Base-by-base conservation (phyloP, 1,140 invertebrate genomes). In the Cecropterus lyciades region DNA sequence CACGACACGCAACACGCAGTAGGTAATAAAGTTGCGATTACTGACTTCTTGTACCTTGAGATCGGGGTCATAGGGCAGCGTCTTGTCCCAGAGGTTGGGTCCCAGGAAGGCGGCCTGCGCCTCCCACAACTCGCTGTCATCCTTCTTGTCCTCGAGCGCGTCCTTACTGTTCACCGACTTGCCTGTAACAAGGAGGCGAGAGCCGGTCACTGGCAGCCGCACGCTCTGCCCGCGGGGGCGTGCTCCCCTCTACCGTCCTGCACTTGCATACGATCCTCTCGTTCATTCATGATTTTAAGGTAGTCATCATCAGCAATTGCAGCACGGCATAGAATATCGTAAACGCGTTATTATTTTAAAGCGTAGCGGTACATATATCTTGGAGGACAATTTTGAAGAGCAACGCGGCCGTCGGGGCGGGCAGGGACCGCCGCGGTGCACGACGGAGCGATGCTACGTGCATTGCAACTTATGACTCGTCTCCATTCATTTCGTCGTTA, bases 71-170 rank as follows among this genome's bases (percentile, higher is more conserved):
- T 97, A 98, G 75, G 96, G 95, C 76, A 96, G 91, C 70, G 96
- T 97, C 93, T 98, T 98, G 92, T 98, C 97, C 98, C 98, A 99
- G 24, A 99, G 93, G 87, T 97, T 98, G 46, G 98, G 98, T 46
- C 98, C 98, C 65, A 99, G 94, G 93, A 98, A 98, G 79, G 98
- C 98, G 55, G 97, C 96, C 85, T 98, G 97, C 76, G 96, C 96
- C 93, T 98, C 97, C 97, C 97, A 97, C 62, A 97, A 93, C 89
- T 97, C 97, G 71, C 93, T 95, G 82, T 97, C 96, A 80, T 97
- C 96, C 87, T 97, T 96, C 89, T 96, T 97, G 85, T 96, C 96
- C 80, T 97, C 96, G 59, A 93, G 91, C 68, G 92, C 92, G 80
- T 94, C 93, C 89, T 94, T 94, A 81, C 67, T 93, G 89, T 94